Base-by-base conservation (phyloP, 2,797 vertebrate species). In the Danio jaintianensis region DNA sequence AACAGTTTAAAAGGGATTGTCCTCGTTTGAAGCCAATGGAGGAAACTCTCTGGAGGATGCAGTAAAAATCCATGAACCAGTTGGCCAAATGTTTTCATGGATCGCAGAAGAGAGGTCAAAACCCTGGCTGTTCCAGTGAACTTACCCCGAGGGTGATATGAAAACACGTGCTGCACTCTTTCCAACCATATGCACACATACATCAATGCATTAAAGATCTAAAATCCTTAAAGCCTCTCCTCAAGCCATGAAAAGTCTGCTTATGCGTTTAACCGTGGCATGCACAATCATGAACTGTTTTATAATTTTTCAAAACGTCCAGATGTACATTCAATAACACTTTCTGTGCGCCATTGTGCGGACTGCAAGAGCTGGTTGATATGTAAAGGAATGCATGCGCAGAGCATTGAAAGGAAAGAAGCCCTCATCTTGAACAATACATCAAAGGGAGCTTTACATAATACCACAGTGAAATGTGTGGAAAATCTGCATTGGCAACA, bases 11-110 rank as follows among this genome's bases (percentile, higher is more conserved):
- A 64, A 74, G 64, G 63, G 59, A 75, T 53, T 73, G 79, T 68
- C 79, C 48, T 59, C 18, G 11, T 74, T 81, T 79, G 69, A 78
- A 82, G 63, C 66, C 62, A 73, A 84, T 36, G 36, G 55, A 75
- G 47, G 43, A 52, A 52, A 71, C 70, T 84, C 85, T 78, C 82
- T 45, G 20, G 66, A 80, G 83, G 72, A 66, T 36, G 53, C 58
- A 43, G 38, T 45, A 81, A 59, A 87, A 83, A 76, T 83, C 75
- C 69, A 76, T 82, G 58, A 55, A 66, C 74, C 78, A 78, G 80
- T 77, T 80, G 81, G 78, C 75, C 77, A 83, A 84, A 85, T 85
- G 82, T 83, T 83, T 81, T 77, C 75, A 81, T 79, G 75, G 78
- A 84, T 64, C n/a, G 66, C 70, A 80, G 52, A 72, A 66, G 70